These are phyloP conservation scores for Sinocyclocheilus rhinocerous DNA, from an alignment of 2,113 vertebrate genomes.

Conservation along the genomic window DNA sequence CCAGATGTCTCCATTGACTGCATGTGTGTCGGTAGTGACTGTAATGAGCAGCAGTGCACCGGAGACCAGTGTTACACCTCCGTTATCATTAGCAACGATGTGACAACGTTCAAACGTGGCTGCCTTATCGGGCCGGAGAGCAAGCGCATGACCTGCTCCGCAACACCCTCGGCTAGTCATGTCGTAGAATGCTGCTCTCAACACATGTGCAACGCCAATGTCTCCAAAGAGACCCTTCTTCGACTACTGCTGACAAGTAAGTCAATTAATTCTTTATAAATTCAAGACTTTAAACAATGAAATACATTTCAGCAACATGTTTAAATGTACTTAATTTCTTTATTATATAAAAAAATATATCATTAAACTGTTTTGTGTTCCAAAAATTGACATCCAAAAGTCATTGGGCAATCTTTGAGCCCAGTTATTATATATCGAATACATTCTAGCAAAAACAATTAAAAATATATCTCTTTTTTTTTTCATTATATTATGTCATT, in stretches of 20 bases:
- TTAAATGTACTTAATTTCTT: too few relatives aligned
- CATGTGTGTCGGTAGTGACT: slow-evolving; percentile 70
- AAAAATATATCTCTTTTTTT: too few relatives aligned
- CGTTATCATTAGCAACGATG: slow-evolving; percentile 61
- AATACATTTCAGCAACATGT: background rate
- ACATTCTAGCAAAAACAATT: background rate
- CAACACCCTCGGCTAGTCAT: slow-evolving; percentile 64
- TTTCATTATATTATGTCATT: too few relatives aligned
- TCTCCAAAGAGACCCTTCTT: slow-evolving; percentile 62
- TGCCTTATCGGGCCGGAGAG: slow-evolving; percentile 70
- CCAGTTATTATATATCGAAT: background rate
- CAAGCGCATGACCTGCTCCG: slow-evolving; percentile 70
- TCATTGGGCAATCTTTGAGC: background rate
- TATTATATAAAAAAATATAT: too few relatives aligned
- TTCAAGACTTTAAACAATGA: background rate
- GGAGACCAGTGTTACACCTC: slow-evolving; percentile 77
- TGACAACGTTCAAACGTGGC: slow-evolving; percentile 67
- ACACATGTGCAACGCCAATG: slow-evolving; percentile 77
- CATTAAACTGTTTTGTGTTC: too few relatives aligned
- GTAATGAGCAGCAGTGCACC: slow-evolving; percentile 67
- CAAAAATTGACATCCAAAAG: too few relatives aligned
- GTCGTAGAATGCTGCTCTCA: slow-evolving; percentile 74
- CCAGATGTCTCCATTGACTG: slow-evolving; percentile 74
- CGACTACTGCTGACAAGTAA: slow-evolving; percentile 68
- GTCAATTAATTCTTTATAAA: background rate